Evolutionary conservation across 2,797 vertebrate species (phyloP).

Genomic region (Propithecus perrieri): DNA sequence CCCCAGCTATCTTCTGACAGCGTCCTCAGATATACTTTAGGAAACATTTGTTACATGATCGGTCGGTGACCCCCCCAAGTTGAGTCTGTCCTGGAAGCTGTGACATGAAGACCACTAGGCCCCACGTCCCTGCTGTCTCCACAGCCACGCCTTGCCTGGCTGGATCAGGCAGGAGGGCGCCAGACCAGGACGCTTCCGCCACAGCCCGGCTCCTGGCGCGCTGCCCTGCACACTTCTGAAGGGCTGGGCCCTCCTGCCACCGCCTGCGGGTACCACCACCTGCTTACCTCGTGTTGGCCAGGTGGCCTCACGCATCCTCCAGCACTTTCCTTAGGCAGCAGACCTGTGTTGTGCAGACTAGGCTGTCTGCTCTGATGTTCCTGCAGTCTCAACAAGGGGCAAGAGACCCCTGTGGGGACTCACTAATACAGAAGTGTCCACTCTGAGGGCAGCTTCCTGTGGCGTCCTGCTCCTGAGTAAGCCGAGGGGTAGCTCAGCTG

Average conservation of each 20-base stretch:
- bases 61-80: not conserved
- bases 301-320: not conserved
- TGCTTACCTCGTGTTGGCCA: not conserved
- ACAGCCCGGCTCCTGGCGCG: not conserved
- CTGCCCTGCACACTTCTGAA: not conserved
- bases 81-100: not conserved
- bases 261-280: no score
- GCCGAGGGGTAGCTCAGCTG: not conserved
- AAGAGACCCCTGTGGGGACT: no score
- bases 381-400: not conserved
- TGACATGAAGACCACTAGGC: not conserved
- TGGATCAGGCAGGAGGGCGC: not conserved
- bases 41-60: not conserved
- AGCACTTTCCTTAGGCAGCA: not conserved
- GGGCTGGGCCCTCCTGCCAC: not conserved
- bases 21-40: not conserved
- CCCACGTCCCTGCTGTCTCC: not conserved
- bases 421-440: rapidly evolving
- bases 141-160: not conserved
- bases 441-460: not conserved
- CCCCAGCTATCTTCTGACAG: not conserved
- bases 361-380: not conserved
- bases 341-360: rapidly evolving
- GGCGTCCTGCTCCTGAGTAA: not conserved
- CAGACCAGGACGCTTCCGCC: not conserved